These are phyloP conservation scores for Ardeotis arabs DNA, from an alignment of 2,113 vertebrate species.

Conservation along the genomic window DNA sequence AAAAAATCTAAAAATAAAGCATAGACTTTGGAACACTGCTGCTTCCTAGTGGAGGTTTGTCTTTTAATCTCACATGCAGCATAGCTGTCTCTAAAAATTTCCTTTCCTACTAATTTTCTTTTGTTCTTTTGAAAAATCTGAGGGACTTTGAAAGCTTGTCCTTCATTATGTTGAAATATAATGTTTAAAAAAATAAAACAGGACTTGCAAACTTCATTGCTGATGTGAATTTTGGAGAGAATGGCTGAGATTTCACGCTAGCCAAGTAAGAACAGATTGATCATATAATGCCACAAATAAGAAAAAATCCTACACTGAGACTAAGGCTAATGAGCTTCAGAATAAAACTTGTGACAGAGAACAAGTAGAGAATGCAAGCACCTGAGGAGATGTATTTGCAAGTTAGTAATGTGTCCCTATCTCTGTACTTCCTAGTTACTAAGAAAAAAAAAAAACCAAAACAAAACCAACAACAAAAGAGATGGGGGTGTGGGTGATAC, in stretches of 20 bases:
- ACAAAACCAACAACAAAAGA: too few species aligned
- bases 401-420: not conserved
- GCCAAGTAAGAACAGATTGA: not conserved
- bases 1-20: constrained; percentile 3
- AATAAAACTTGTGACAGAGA: not conserved
- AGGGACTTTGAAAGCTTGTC: not conserved
- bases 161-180: not conserved
- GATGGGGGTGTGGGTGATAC: not conserved
- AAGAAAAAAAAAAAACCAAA: not conserved
- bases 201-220: not conserved
- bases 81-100: not conserved
- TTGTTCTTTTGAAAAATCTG: not conserved
- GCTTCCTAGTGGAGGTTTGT: not conserved
- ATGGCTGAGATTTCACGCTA: not conserved
- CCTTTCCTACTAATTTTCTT: not conserved
- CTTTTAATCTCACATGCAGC: not conserved
- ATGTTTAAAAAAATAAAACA: not conserved
- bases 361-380: not conserved
- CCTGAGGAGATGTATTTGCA: not conserved
- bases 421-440: not conserved
- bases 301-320: not conserved
- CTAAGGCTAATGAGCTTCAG: not conserved
- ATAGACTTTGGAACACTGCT: not conserved
- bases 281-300: not conserved
- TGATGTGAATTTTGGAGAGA: not conserved